Conservation (phyloP, 2,113 vertebrate species). For the Oreochromis tanganicae region DNA sequence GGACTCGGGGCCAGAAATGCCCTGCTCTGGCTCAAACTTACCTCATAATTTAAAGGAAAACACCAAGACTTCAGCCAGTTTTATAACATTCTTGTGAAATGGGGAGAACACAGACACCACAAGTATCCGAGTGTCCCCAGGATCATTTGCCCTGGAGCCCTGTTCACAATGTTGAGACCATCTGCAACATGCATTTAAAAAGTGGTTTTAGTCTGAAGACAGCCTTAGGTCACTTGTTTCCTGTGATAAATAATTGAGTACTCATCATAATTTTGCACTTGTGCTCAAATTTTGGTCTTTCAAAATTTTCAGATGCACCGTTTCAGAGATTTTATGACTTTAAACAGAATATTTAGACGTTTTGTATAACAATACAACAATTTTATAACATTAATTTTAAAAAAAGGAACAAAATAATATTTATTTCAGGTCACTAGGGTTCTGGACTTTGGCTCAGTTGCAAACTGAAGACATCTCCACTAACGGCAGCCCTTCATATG, state of each 20-base stretch:
- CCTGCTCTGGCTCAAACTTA: constrained; percentile 8
- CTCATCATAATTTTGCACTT: not conserved
- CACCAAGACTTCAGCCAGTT: constrained; percentile 10
- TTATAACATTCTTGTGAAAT: constrained; percentile 3
- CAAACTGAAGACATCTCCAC: not conserved
- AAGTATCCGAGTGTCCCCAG: not conserved
- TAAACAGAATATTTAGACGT: not conserved
- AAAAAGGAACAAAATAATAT: not conserved
- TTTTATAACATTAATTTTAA: not conserved
- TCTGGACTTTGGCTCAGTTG: not conserved
- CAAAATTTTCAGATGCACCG: not conserved
- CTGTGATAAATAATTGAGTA: not conserved
- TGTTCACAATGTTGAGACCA: not conserved
- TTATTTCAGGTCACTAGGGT: not conserved
- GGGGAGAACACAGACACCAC: constrained; percentile 14
- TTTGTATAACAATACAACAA: not conserved
- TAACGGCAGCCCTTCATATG: not conserved
- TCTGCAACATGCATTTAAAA: not conserved
- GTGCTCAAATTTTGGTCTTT: not conserved
- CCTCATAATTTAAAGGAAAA: constrained; percentile 39
- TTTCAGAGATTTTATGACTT: not conserved
- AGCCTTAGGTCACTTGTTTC: not conserved
- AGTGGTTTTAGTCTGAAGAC: not conserved
- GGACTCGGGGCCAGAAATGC: constrained; percentile 25
- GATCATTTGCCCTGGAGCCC: not conserved